Evolutionary conservation across 1,140 invertebrate genomes (phyloP).

Genomic region (Aphaenogaster rudis): DNA sequence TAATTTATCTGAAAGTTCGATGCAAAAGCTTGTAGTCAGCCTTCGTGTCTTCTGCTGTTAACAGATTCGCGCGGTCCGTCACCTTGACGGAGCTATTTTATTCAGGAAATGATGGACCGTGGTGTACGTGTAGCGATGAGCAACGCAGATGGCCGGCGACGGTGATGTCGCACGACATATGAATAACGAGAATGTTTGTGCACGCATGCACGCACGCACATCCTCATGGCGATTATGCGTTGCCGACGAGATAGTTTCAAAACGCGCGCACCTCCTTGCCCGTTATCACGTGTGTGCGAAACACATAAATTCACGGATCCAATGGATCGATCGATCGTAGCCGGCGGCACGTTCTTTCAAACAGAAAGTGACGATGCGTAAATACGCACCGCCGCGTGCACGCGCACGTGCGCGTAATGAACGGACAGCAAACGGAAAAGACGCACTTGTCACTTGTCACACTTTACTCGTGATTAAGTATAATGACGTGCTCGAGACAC

Average conservation of each 20-base stretch:
- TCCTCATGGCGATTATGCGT: constrained; percentile 17
- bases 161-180: constrained; percentile 1
- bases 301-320: constrained; percentile 35
- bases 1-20: background rate
- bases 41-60: background rate
- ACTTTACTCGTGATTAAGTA: constrained; percentile 17
- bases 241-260: background rate
- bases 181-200: constrained; percentile 56
- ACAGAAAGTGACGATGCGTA: constrained; percentile 66
- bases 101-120: background rate
- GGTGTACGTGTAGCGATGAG: constrained; percentile 6
- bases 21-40: background rate
- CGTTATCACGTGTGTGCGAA: constrained; percentile 18
- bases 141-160: constrained; percentile 18
- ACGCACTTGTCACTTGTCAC: constrained; percentile 55
- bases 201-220: constrained; percentile 30
- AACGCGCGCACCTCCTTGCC: constrained; percentile 33
- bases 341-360: constrained; percentile 14
- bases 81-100: constrained; percentile 2
- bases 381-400: constrained; percentile 60
- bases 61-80: background rate
- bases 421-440: constrained; percentile 48
- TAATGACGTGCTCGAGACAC: too few relatives aligned
- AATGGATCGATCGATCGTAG: constrained; percentile 18
- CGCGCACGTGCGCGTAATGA: constrained; percentile 64